phyloP scores from a whole-genome alignment of 2,113 vertebrate genomes.

The Daboia siamensis region DNA sequence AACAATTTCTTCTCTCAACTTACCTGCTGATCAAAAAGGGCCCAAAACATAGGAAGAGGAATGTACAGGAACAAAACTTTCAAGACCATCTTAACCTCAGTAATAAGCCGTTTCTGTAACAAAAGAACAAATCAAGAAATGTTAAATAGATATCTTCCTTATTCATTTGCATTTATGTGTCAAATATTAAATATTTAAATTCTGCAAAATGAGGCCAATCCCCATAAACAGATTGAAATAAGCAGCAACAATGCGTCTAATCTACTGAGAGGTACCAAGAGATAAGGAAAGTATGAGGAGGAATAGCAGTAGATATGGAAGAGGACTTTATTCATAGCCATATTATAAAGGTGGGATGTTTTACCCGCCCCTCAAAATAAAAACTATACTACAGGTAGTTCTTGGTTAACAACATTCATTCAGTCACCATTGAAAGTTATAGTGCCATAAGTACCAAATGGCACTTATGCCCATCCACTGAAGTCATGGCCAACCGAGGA shows the following conservation, averaged over 20 bases:
- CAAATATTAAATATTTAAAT: neutral
- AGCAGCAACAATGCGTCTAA: neutral
- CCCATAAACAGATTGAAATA: neutral
- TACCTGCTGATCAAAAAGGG: conserved; percentile 97
- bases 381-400: neutral
- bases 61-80: conserved; percentile 92
- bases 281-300: neutral
- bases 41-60: conserved; percentile 98
- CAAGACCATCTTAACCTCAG: conserved; percentile 89
- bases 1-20: conserved; percentile 4
- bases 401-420: neutral
- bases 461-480: no score
- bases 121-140: neutral
- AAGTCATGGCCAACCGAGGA: neutral
- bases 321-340: neutral
- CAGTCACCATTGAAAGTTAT: neutral
- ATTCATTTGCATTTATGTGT: neutral
- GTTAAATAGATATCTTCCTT: neutral
- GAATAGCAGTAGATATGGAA: neutral
- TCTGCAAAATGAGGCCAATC: neutral
- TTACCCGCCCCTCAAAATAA: neutral
- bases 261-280: neutral
- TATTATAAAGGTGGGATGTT: neutral
- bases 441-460: neutral
- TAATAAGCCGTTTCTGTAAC: conserved; percentile 85